Base-by-base conservation (phyloP, 2,113 vertebrate species). In the Oenanthe oenanthe region DNA sequence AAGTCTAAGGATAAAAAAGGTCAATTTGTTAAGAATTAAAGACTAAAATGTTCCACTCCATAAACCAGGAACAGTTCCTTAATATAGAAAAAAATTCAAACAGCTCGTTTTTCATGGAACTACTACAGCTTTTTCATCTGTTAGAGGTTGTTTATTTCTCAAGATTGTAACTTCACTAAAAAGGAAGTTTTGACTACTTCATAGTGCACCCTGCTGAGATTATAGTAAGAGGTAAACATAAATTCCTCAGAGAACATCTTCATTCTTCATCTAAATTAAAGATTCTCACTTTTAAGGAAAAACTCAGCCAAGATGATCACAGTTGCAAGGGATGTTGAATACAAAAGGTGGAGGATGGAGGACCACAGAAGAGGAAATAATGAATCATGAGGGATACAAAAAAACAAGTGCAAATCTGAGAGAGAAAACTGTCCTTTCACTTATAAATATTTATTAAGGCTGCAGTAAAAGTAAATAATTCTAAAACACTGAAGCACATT, bases 21-120 rank as follows among this genome's bases (percentile, higher is more conserved):
- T 91, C 91, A 88, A 67, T 91, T 95, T 75, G 82, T 95, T 95
- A 95, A 88, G 92, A 96, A 97, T 62, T 77, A 84, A 89, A 93
- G 90, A 93, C 88, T 79, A 76, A 84, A 89, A 96, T 88, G 90
- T 97, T 96, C 96, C 75, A 16, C 32, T 94, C 90, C 63, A 85
- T 93, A 83, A 96, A 94, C 51, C 4, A 90, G 60, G 40, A 90
- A 67, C 17, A 61, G 75, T 17, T 86, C 38, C 92, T 96, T 93
- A 96, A 94, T 83, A 88, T 74, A 94, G 95, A 66, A 91, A 81
- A 88, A 78, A 76, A 76, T 42, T 42, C 71, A 76, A 89, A 85
- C 54, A 80, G 54, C 8, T 18, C 26, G 0, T 94, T 95, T 94
- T 89, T 89, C 68, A 77, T 60, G 42, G 56, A 79, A 80, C 60